Base-by-base conservation (phyloP, 2,888 invertebrate genomes). In the Epirrhoe alternata region DNA sequence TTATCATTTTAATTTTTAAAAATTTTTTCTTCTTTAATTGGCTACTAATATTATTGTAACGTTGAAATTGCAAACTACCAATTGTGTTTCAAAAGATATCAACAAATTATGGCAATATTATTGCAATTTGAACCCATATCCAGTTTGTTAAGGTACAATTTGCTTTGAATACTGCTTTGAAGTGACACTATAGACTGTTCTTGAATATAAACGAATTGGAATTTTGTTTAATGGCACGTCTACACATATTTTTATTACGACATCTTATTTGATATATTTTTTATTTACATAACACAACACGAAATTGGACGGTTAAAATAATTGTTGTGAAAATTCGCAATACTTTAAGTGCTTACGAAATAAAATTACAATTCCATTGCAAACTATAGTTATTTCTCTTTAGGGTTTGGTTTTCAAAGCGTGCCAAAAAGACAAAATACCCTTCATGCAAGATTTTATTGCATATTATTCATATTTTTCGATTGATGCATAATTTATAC, bases 241-340 rank as follows among this genome's bases (percentile, higher is more conserved):
- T 5, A 58, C 66, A 58, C 53, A 61, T 66, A 66, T 61, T 56
- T 56, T 45, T 31, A 24, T 57, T 52, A 42, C 35, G 50, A 49
- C 47, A 49, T 57, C 42, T 45, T 57, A 30, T 51, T 51, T 8
- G 51, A 42, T 45, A 14, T 14, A 12, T 45, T 45, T 45, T 12
- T 45, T 45, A 59, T 38, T 24, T 49, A 58, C 31, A 10, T 38
- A 38, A 38, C 8, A 8, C 8, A 38, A 38, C 10, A 8, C 10
- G n/a, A 14, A 45, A 45, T n/a, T 45, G 45, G 14, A 45, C 12
- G n/a, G n/a, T 14, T 14, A 45, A 45, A 45, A 14, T 45, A 45
- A 45, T 45, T 45, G 45, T 45, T 14, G 3, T 45, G 45, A 45
- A 12, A n/a, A 45, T n/a, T 45, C n/a, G 14, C n/a, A 14, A 45